Evolutionary conservation across 2,797 vertebrate genomes (phyloP).

Genomic region (Hydrolagus colliei): DNA sequence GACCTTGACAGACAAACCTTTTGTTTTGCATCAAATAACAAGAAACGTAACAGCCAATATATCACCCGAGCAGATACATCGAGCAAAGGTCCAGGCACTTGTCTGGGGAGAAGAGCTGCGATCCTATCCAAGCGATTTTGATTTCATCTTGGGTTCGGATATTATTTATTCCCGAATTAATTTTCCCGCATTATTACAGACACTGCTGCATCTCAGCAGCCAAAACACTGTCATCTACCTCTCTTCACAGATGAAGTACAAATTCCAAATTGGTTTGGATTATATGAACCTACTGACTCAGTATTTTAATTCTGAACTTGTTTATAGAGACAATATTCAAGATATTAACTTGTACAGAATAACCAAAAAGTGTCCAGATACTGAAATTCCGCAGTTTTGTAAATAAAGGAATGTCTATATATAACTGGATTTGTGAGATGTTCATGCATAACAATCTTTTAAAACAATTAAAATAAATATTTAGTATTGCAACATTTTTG

Average conservation of each 20-base stretch:
- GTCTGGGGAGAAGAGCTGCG: neutral
- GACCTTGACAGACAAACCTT: neutral
- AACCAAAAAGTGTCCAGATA: too few species aligned
- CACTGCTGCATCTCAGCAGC: neutral
- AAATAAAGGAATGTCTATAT: too few species aligned
- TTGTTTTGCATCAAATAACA: conserved; percentile 4
- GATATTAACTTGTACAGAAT: too few species aligned
- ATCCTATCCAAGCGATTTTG: neutral
- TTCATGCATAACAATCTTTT: too few species aligned
- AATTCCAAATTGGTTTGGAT: too few species aligned
- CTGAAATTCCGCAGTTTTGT: too few species aligned
- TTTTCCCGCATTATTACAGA: neutral
- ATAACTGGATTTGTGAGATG: too few species aligned
- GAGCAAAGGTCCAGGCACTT: neutral
- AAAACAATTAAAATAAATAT: too few species aligned
- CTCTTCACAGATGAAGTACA: neutral
- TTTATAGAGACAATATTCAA: too few species aligned
- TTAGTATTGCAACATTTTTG: too few species aligned
- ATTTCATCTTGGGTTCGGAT: neutral
- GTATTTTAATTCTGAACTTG: too few species aligned
- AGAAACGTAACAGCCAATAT: neutral
- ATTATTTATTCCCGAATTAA: neutral
- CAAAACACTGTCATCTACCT: neutral
- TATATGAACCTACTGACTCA: too few species aligned
- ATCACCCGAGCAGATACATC: neutral